These are phyloP conservation scores for Elaphurus davidianus DNA, from an alignment of 2,113 vertebrate species.

Conservation along the genomic window DNA sequence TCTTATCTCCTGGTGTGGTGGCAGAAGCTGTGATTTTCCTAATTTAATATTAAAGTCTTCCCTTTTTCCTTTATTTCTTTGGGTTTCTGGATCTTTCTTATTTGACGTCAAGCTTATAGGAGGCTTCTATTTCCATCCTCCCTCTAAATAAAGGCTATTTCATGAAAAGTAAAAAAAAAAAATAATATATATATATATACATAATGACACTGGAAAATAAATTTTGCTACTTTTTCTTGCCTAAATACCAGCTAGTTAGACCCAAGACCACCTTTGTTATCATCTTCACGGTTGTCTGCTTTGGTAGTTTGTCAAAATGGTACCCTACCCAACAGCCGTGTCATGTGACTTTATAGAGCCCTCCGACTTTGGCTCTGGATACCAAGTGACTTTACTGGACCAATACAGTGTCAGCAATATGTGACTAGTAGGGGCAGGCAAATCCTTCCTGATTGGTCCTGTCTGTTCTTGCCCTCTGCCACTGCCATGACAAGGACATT, in stretches of 20 bases:
- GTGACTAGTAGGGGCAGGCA: not conserved
- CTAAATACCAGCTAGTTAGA: not conserved
- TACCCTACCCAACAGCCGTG: not conserved
- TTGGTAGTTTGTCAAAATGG: not conserved
- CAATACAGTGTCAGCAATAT: not conserved
- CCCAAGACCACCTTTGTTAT: not conserved
- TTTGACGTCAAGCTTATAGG: not conserved
- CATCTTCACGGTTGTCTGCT: not conserved
- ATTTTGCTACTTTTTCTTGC: not conserved
- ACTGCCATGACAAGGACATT: not conserved
- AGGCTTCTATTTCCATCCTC: not conserved
- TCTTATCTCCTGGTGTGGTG: accelerated
- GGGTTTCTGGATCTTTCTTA: not conserved
- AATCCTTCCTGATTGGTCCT: not conserved
- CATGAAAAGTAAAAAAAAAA: not conserved
- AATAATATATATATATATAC: no score
- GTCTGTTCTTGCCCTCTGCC: not conserved
- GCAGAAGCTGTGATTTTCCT: not conserved
- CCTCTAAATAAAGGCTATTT: not conserved
- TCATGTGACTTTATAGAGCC: not conserved
- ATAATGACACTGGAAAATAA: not conserved
- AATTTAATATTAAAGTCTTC: not conserved
- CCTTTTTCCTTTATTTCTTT: not conserved
- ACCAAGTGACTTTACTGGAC: not conserved
- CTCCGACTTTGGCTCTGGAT: no score